These are phyloP conservation scores for Lycaon pictus DNA, from an alignment of 2,113 vertebrate species.

Conservation along the genomic window DNA sequence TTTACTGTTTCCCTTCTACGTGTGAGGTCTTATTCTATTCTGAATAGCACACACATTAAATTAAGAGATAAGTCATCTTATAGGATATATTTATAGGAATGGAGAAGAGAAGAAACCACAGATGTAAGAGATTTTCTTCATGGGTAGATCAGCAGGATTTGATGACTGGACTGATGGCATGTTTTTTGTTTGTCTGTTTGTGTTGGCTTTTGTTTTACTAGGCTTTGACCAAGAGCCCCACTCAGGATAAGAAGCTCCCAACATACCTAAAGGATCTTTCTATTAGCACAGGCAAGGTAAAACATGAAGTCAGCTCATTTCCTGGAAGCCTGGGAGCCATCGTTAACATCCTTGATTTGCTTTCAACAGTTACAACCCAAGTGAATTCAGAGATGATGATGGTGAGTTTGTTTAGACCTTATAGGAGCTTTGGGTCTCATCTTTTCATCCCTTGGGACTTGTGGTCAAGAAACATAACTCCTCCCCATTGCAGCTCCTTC, in stretches of 20 bases:
- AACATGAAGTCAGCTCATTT: conserved; percentile 35
- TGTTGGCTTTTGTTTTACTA: conserved; percentile 76
- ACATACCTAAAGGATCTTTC: conserved; percentile 77
- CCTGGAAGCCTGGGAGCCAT: conserved; percentile 82
- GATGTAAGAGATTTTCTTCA: not conserved
- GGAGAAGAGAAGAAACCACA: not conserved
- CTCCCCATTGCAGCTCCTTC: not conserved
- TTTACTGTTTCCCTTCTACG: not conserved
- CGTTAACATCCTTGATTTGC: conserved; percentile 77
- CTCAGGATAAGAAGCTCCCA: conserved; percentile 61
- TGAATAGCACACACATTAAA: not conserved
- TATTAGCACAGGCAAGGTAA: fast-evolving
- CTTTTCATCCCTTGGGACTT: not conserved
- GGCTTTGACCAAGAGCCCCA: conserved; percentile 83
- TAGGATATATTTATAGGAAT: not conserved
- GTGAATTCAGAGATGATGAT: conserved; percentile 68
- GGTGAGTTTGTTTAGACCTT: conserved; percentile 79
- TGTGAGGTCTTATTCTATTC: not conserved
- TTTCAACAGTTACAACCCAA: conserved; percentile 82
- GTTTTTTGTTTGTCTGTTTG: not conserved
- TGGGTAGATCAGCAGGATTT: not conserved
- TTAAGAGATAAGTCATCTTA: not conserved
- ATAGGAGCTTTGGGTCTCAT: not conserved
- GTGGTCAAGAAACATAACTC: not conserved
- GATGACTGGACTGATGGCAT: not conserved